A percentile compares a stretch with the other conserved stretches of the same genome.
phyloP scores from a whole-genome alignment of 2,888 invertebrate genomes.

The Incurvaria masculella region DNA sequence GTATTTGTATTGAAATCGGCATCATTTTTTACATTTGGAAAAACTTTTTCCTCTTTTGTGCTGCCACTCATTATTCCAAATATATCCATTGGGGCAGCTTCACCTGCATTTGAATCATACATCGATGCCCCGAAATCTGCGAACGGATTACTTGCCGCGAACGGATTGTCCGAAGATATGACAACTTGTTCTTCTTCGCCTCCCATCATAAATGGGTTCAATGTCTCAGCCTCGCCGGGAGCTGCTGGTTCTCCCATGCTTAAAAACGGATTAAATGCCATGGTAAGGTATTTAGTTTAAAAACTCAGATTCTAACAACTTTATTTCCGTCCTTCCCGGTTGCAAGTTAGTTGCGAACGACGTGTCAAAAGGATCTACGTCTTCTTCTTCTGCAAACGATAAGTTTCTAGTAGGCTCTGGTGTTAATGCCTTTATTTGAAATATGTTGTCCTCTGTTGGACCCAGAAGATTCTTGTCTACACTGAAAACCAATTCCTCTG shows the following conservation, averaged over 20 bases:
- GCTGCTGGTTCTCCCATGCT: slow-evolving; percentile 65
- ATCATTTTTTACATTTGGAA: neutral
- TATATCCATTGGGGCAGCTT: slow-evolving; percentile 40
- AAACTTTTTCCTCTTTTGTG: neutral
- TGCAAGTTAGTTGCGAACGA: slow-evolving; percentile 71
- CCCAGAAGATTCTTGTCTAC: slow-evolving; percentile 46
- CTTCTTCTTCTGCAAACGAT: slow-evolving; percentile 28
- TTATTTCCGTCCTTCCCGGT: slow-evolving; percentile 75
- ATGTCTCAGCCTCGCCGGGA: slow-evolving; percentile 46
- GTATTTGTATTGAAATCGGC: slow-evolving; percentile 21
- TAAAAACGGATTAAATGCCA: slow-evolving; percentile 78
- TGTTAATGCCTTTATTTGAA: slow-evolving; percentile 69
- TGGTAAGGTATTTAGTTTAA: slow-evolving; percentile 33
- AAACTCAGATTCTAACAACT: slow-evolving; percentile 74
- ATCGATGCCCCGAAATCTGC: slow-evolving; percentile 52
- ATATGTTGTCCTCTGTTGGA: slow-evolving; percentile 49
- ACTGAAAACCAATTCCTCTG: slow-evolving; percentile 25
- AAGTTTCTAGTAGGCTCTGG: slow-evolving; percentile 51
- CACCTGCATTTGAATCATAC: slow-evolving; percentile 36
- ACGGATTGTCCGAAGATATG: slow-evolving; percentile 63
- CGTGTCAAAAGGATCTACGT: slow-evolving; percentile 81
- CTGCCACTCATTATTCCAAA: slow-evolving; percentile 25
- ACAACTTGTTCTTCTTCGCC: slow-evolving; percentile 27
- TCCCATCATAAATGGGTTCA: slow-evolving; percentile 68
- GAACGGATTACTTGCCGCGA: slow-evolving; percentile 68